Conservation (phyloP, 2,888 invertebrate genomes). For the Augiades crinisus region DNA sequence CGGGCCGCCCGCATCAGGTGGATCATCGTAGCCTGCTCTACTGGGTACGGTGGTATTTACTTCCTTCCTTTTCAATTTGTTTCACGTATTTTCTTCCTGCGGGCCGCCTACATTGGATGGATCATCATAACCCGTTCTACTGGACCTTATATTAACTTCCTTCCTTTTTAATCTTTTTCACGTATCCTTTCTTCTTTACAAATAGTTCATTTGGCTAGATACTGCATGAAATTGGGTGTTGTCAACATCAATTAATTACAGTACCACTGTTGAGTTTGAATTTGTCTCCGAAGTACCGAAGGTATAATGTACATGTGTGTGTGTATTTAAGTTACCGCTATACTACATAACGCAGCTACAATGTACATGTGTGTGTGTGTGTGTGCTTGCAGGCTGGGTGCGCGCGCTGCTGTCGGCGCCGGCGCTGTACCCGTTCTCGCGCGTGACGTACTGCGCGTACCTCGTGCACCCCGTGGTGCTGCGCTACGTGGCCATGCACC, state of each 20-base stretch:
- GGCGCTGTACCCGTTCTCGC: slow-evolving; percentile 90
- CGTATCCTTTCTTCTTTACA: slow-evolving; percentile 70
- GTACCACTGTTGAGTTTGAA: too few species aligned
- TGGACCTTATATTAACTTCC: slow-evolving; percentile 84
- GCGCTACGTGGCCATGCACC: slow-evolving; percentile 89
- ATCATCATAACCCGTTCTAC: slow-evolving; percentile 92
- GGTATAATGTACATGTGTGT: too few species aligned
- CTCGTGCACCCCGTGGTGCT: slow-evolving; percentile 92
- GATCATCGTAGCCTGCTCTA: slow-evolving; percentile 92
- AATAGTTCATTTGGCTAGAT: slow-evolving; percentile 91
- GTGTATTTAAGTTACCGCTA: too few species aligned
- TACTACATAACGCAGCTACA: too few species aligned
- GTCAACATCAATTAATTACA: too few species aligned
- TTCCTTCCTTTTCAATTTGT: neutral
- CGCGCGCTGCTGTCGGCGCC: slow-evolving; percentile 88
- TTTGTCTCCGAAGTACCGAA: too few species aligned
- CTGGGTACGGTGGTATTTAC: slow-evolving; percentile 89
- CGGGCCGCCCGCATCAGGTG: slow-evolving; percentile 71
- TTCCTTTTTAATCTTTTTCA: neutral
- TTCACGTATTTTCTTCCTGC: neutral
- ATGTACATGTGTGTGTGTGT: neutral
- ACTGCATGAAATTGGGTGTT: too few species aligned
- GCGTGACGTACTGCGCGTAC: slow-evolving; percentile 94
- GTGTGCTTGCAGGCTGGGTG: slow-evolving; percentile 76
- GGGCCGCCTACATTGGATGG: slow-evolving; percentile 78